Evolutionary conservation across 2,888 invertebrate species (phyloP), one percentile per base, ranked within the genome.

Genomic region (Leucozona laternaria): DNA sequence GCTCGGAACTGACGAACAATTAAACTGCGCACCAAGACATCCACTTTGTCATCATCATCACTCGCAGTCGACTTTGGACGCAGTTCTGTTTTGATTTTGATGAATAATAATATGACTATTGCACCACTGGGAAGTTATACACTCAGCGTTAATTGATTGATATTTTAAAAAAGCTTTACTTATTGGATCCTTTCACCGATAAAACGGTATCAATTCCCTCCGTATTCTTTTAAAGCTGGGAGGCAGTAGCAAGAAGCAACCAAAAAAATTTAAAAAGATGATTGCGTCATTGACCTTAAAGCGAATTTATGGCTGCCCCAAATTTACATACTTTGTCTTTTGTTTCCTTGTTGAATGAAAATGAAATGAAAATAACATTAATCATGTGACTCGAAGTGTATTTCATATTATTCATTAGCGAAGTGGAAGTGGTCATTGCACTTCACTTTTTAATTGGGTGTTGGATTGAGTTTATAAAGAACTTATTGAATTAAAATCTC

Each of bases 1-100:
- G 1, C 4, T 57, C 2, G 7, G 7, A 7, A 2, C n/a, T 10
- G 17, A 57, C 8, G 31, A 57, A 31, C 7, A 17, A 17, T 3
- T 17, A 2, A 22, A 25, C 6, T 31, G 31, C 10, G 55, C 11
- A 55, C 28, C 7, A n/a, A 25, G n/a, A n/a, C n/a, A 10, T n/a
- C n/a, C n/a, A 57, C 55, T 57, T 57, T 31, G 55, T 57, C 55
- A 57, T 31, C 28, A 31, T 57, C 28, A 10, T 57, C 10, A 43
- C 1, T n/a, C 10, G n/a, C 8, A 28, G 17, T n/a, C n/a, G n/a
- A 57, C 31, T 57, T 57, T 57, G 28, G 55, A 31, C 4, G 22
- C 13, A n/a, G 25, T 10, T 13, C 13, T 55, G 55, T 55, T 55
- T 31, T 55, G 1, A 31, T 10, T 8, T 55, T 31, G 28, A 55